Conservation (phyloP, 2,113 vertebrate species). For the Sarotherodon lohbergeri region DNA sequence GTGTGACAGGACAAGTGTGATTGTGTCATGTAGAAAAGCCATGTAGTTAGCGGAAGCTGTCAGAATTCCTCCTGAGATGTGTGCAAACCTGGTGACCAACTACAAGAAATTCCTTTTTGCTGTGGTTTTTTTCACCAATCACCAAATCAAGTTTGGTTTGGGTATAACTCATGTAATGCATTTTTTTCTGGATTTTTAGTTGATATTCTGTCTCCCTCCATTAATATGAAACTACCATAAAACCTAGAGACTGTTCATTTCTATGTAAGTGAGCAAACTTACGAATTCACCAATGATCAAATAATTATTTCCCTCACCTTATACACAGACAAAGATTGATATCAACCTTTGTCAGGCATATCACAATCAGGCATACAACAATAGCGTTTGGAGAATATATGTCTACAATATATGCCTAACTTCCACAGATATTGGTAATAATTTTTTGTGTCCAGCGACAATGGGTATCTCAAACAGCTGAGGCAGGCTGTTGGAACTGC, state of each 20-base stretch:
- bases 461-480: background rate
- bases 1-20: background rate
- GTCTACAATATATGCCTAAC: background rate
- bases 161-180: background rate
- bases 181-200: background rate
- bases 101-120: background rate
- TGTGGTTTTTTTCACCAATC: background rate
- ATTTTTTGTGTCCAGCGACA: background rate
- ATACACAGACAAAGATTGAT: background rate
- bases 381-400: background rate
- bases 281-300: background rate
- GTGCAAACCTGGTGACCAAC: background rate
- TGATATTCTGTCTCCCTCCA: background rate
- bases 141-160: background rate
- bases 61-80: background rate
- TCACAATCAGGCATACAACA: background rate
- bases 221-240: background rate
- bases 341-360: background rate
- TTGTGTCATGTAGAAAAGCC: background rate
- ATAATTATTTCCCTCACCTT: background rate
- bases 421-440: background rate
- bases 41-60: background rate
- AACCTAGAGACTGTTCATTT: background rate
- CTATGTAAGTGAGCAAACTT: background rate
- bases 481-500: background rate